Evolutionary conservation across 2,797 vertebrate species (phyloP), one percentile per base, ranked within the genome.

Genomic region (Sciurus vulgaris): DNA sequence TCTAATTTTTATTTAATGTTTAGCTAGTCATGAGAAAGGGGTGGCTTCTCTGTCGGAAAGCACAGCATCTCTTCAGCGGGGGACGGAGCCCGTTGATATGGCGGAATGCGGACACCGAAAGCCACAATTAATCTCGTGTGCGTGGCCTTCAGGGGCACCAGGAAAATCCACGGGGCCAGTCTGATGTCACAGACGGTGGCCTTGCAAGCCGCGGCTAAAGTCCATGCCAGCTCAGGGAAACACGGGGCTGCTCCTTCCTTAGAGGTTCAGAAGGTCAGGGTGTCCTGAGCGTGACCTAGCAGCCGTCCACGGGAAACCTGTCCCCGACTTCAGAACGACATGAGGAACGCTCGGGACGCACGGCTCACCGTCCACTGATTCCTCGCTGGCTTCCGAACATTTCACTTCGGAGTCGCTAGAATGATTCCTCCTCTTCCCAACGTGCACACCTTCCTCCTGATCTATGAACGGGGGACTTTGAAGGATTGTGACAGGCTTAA

Each of bases 351-450:
- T 70, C 10, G 44, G 10, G 1, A 44, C 70, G 47, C 54, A 2
- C 3, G 3, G 41, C 28, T 81, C 51, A 5, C 24, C 4, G 4
- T 28, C 54, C 9, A 47, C 2, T 7, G 17, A 22, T 30, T 28
- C 35, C 24, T 77, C 49, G 7, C 51, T 30, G 24, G 1, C 18
- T 93, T 65, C 82, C 35, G n/a, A 86, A n/a, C 15, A 3, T 49
- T n/a, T n/a, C 56, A 11, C 33, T 28, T 51, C 28, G 17, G 9
- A 20, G 8, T 7, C 30, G 9, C 9, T 38, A 22, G 3, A 56
- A 5, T 38, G 14, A 44, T 28, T 4, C 1, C 3, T 0, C 26
- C 5, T n/a, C 3, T 2, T 1, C 15, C 0, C 7, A 63, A 2
- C 4, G 17, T 15, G 13, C 7, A 22, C 1, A 8, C n/a, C 0